phyloP scores from a whole-genome alignment of 2,888 invertebrate genomes.

The Cremastinae sp. region DNA sequence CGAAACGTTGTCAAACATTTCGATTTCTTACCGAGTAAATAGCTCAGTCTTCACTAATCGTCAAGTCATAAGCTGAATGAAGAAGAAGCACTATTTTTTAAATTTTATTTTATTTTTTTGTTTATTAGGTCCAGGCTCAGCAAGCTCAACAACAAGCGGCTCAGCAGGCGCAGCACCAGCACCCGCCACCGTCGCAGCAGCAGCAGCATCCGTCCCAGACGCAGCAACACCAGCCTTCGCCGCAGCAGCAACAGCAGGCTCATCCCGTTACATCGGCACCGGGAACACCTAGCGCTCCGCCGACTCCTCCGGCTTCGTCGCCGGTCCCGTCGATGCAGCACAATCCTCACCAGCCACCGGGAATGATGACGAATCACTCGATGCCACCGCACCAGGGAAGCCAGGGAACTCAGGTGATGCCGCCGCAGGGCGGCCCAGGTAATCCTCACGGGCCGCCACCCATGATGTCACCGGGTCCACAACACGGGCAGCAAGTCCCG shows the following conservation, averaged over 20 bases:
- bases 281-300: conserved; percentile 64
- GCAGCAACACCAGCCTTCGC: conserved; percentile 50
- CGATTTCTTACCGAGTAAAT: no score
- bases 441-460: conserved; percentile 71
- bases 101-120: conserved; percentile 16
- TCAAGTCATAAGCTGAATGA: no score
- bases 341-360: conserved; percentile 70
- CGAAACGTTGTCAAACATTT: no score
- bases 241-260: conserved; percentile 58
- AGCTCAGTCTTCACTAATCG: no score
- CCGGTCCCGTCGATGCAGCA: conserved; percentile 72
- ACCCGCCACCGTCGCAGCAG: conserved; percentile 70
- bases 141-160: conserved; percentile 63
- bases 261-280: conserved; percentile 58
- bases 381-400: conserved; percentile 73
- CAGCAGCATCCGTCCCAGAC: conserved; percentile 71
- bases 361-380: conserved; percentile 77
- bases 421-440: conserved; percentile 73
- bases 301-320: conserved; percentile 70
- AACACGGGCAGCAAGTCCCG: conserved; percentile 38
- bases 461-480: conserved; percentile 74
- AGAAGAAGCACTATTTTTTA: no score
- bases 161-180: conserved; percentile 61
- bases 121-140: conserved; percentile 61
- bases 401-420: conserved; percentile 67